Base-by-base conservation (phyloP, 2,888 invertebrate species). In the Parochlus steinenii region DNA sequence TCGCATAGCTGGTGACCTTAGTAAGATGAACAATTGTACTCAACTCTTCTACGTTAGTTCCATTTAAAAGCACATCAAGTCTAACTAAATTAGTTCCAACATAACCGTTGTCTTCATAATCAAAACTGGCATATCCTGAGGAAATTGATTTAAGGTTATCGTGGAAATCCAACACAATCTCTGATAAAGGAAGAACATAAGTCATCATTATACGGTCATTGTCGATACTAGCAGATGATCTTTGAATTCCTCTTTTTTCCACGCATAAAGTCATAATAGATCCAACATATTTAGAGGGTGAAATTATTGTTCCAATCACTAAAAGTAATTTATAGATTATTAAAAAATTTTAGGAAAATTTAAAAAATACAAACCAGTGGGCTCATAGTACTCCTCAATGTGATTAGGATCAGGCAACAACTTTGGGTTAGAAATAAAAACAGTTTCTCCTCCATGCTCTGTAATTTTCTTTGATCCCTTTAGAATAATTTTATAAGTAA, bases 51-150 rank as follows among this genome's bases (percentile, higher is more conserved):
- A 92, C 75, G 24, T 66, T 47, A 3, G 63, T 62, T 1, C 83
- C 81, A 56, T 97, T 97, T 18, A 97, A 58, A 33, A 74, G 50
- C 16, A 56, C 53, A 23, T 63, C 62, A 55, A 89, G 78, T 56
- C 83, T 85, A 0, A 79, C 76, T 47, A 97, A 63, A 39, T 75
- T 63, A 41, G 90, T 75, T 41, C 54, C 52, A 50, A 80, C 71
- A 56, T 80, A 97, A 2, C 86, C 93, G 48, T 71, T 58, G 51
- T 87, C 81, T 56, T 90, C 87, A 51, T 92, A 92, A 56, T 89
- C 89, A 52, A 92, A 92, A 53, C 86, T 86, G 2, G 92, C 97
- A 61, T 89, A 97, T 19, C 97, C 97, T 0, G 92, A 92, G 3
- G 85, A 80, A 12, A 86, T 48, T 10, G 82, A 77, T 58, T 97